Base-by-base conservation (phyloP, 2,888 invertebrate genomes). In the Parnassius glacialis region DNA sequence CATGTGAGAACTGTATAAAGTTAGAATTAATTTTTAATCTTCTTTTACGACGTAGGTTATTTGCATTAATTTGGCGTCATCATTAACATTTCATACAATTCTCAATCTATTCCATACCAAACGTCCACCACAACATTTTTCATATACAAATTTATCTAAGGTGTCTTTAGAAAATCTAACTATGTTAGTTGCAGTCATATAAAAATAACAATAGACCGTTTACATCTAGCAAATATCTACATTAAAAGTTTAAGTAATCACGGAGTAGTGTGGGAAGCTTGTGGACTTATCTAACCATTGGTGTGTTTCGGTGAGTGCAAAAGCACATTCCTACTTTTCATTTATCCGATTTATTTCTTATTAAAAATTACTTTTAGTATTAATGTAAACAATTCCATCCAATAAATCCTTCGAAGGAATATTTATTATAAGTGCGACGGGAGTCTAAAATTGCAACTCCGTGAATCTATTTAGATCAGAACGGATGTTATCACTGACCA, bases 121-220 rank as follows among this genome's bases (percentile, higher is more conserved):
- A 67, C 67, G 62, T 67, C 13, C 9, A 9, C 65, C 9, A 64
- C 63, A 71, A 73, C 71, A 70, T 69, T 71, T 67, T 65, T 69
- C 68, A 71, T 76, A 72, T 72, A 74, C 75, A 75, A 74, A 71
- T 79, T 83, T 86, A 61, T 76, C 85, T 90, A 90, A 75, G 73
- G 84, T 87, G 84, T 85, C 83, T 52, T 79, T 88, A 90, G 85
- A 90, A 90, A 90, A 90, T 85, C 90, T 90, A 88, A 80, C 74
- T 87, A 84, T 81, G 79, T 78, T 79, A 81, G 81, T 88, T 87
- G 90, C 86, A 88, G 82, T 87, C 88, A 89, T 90, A 90, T 87
- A 90, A 90, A 90, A 91, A 89, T 90, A 91, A 91, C 85, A 90
- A 90, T 87, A 86, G 80, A 90, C 82, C 74, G 81, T 84, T 80